Evolutionary conservation across 2,797 vertebrate species (phyloP).

Genomic region (Apogon talboti): DNA sequence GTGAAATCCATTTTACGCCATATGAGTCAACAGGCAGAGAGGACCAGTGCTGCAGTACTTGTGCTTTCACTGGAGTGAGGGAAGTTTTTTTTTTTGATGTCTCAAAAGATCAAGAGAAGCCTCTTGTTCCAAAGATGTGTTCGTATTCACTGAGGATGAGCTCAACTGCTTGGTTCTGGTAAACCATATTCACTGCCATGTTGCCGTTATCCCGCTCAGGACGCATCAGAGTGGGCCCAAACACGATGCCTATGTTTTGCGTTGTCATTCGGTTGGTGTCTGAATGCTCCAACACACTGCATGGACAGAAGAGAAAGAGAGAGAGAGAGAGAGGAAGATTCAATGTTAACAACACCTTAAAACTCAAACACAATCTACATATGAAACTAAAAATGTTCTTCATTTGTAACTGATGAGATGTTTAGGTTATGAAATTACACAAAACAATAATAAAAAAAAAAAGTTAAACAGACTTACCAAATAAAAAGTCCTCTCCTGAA

Average conservation of each 20-base stretch:
- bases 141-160: slow-evolving; percentile 87
- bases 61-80: slow-evolving; percentile 46
- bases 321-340: neutral
- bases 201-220: slow-evolving; percentile 88
- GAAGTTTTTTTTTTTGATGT: slow-evolving; percentile 5
- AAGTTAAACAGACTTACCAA: no score
- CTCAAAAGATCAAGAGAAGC: slow-evolving; percentile 60
- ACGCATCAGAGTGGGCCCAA: slow-evolving; percentile 92
- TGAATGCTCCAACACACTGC: slow-evolving; percentile 87
- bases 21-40: slow-evolving; percentile 62
- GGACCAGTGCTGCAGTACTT: slow-evolving; percentile 63
- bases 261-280: slow-evolving; percentile 90
- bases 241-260: slow-evolving; percentile 94
- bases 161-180: slow-evolving; percentile 92
- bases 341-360: neutral
- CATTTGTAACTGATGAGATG: no score
- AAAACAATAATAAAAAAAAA: no score
- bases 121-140: slow-evolving; percentile 78
- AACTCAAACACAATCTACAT: neutral
- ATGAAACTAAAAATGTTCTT: neutral
- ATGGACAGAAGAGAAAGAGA: slow-evolving; percentile 5
- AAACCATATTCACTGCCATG: slow-evolving; percentile 88
- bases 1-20: slow-evolving; percentile 73
- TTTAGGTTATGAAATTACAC: no score
- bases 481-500: no score